phyloP scores from a whole-genome alignment of 2,797 vertebrate genomes.

The Pteronotus mesoamericanus region DNA sequence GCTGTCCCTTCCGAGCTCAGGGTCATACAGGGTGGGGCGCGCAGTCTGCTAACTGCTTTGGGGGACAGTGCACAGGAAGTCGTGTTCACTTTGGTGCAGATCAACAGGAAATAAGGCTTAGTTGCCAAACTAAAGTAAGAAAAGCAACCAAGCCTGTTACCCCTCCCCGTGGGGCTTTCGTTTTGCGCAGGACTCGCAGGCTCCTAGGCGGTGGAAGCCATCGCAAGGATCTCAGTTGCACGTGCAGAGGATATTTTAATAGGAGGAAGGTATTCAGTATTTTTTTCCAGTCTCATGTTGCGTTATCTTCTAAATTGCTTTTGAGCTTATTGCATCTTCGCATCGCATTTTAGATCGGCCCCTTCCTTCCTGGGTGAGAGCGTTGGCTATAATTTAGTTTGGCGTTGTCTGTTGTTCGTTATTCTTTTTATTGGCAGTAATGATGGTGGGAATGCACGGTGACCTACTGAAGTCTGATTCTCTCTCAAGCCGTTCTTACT shows the following conservation, averaged over 20 bases:
- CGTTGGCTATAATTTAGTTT: not conserved
- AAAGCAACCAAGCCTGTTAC: not conserved
- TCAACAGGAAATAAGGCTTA: conserved; percentile 37
- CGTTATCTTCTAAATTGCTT: not conserved
- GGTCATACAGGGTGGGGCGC: not conserved
- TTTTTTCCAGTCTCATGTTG: not conserved
- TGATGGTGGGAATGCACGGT: not conserved
- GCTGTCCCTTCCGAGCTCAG: not conserved
- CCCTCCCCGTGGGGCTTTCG: not conserved
- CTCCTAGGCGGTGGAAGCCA: not conserved
- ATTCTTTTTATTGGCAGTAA: not conserved
- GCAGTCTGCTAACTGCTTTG: not conserved
- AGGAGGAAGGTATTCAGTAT: not conserved
- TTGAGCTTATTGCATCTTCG: not conserved
- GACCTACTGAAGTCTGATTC: not conserved
- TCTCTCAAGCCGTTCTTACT: not conserved
- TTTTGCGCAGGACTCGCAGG: too few relatives aligned
- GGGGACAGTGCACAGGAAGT: not conserved
- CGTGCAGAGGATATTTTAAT: not conserved
- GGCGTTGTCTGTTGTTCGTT: not conserved
- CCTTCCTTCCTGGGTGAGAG: not conserved
- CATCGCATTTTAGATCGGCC: not conserved
- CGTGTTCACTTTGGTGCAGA: conserved; percentile 9
- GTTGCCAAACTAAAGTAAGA: conserved; percentile 42
- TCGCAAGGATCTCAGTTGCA: not conserved